Evolutionary conservation across 2,888 invertebrate species (phyloP), one percentile per base, ranked within the genome.

Genomic region (Bugulina stolonifera): DNA sequence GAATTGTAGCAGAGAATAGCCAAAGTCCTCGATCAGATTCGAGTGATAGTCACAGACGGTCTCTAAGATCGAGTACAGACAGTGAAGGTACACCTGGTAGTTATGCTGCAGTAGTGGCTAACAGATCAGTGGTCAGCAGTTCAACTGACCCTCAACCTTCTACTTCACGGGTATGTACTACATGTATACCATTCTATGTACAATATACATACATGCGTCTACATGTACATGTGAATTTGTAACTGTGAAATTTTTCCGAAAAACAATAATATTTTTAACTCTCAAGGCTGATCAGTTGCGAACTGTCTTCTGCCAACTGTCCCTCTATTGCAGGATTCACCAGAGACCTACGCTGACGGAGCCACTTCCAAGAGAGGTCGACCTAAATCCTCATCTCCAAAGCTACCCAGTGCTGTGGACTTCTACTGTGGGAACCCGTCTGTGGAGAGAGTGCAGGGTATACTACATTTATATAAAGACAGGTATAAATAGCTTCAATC

Each of bases 391-490:
- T 23, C 32, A 3, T 27, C 70, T 2, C 10, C 70, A 2, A 70
- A 69, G 32, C 23, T 69, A 5, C 77, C 80, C n/a, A 73, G 76
- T 22, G 76, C 83, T 2, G 81, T 86, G 22, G 81, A 82, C 54
- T 97, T 95, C 85, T 93, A 93, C 78, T 94, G 93, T 78, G 99
- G 99, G 1, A 99, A 99, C 87, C 98, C 97, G 0, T 90, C 92
- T 79, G 94, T 98, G 0, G 98, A 99, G 86, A 91, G 94, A 52
- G 96, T 96, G 0, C 94, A 94, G 84, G 99, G 99, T 54, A 91
- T 99, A 69, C 87, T 99, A 73, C 99, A 99, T 88, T 87, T 99
- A 27, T 98, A 94, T 84, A 98, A 97, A 84, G 95, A 97, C 84
- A 94, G 95, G 96, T 96, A 86, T 86, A 89, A 86, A 52, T n/a